Base-by-base conservation (phyloP, 2,113 vertebrate genomes). In the Zosterops lateralis region DNA sequence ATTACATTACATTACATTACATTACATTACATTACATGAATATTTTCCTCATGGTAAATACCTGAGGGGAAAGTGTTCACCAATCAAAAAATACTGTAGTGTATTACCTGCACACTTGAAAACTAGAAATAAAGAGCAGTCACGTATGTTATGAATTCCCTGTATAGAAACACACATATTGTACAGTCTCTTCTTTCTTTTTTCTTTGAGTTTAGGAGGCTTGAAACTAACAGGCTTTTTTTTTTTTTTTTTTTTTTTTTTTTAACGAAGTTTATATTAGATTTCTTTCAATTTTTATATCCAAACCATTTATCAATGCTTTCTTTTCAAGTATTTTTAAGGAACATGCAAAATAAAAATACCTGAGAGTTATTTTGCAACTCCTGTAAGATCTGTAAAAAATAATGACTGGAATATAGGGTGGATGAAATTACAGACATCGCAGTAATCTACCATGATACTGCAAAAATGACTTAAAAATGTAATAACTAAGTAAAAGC, bases 61-160 rank as follows among this genome's bases (percentile, higher is more conserved):
- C 26, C 14, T 68, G 29, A 54, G 10, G 17, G 13, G 18, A 45
- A 84, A 54, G 9, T 19, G 16, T 32, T 76, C 0, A 0, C 19
- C 0, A 0, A 29, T 50, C 6, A 44, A 73, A 76, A 92, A 84
- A 11, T 54, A 42, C 20, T 0, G 0, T 19, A 42, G 32, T 8
- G 25, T 25, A 7, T 73, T 87, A 70, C 15, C n/a, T 0, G 0
- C 50, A 12, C 10, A 4, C 51, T 45, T 81, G 44, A 81, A 89
- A 92, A 81, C 15, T 44, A 36, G 60, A 68, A 84, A 79, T 66
- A 38, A 42, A 58, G 29, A 82, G 14, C 42, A 6, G 14, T 57
- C 0, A 0, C 0, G 3, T 62, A 18, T 17, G 14, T 84, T 22
- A 31, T 15, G 9, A 81, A 34, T 81, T 83, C n/a, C 18, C 45